Base-by-base conservation (phyloP, 2,888 invertebrate species). In the Caenorhabditis doughertyi region DNA sequence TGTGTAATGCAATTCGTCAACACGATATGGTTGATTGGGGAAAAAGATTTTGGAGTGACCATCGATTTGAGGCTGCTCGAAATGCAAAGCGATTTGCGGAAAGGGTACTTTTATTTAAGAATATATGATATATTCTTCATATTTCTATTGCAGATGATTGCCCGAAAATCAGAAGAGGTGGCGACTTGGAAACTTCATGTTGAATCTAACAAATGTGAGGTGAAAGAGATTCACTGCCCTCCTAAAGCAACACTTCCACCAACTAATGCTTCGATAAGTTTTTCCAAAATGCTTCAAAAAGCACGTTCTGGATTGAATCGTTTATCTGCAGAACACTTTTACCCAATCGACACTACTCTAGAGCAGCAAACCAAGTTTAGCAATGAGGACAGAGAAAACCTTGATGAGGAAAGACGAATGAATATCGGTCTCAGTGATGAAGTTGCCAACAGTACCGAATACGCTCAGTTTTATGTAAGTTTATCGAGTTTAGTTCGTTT, bases 1-100 rank as follows among this genome's bases (percentile, higher is more conserved):
- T 86, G 56, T 83, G 84, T 21, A 35, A 62, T 25, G 47, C 44
- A 11, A 68, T 85, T 3, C 70, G 82, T 2, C 67, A 67, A 23
- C 77, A 81, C 25, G 84, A 85, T 47, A 18, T 62, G 9, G 8
- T 47, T 4, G 29, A 53, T 1, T 83, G 79, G 83, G 65, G 79
- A 2, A 77, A 67, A 27, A 39, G n/a, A 9, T 83, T 79, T 44
- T 79, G 79, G 74, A 56, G 18, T 0, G 60, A 79, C 9, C 23
- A 60, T 25, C 51, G 72, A 29, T 44, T 56, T n/a, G 21, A 9
- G 0, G 53, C 76, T 11, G 16, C 60, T 0, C 27, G 49, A 47
- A 21, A 60, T 13, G 72, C 67, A 3, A 67, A 29, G n/a, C 16
- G 25, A 9, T 82, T 29, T 44, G 56, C 58, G 16, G 44, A 73